Base-by-base conservation (phyloP, 2,797 vertebrate genomes). In the Hypotaenidia okinawae region DNA sequence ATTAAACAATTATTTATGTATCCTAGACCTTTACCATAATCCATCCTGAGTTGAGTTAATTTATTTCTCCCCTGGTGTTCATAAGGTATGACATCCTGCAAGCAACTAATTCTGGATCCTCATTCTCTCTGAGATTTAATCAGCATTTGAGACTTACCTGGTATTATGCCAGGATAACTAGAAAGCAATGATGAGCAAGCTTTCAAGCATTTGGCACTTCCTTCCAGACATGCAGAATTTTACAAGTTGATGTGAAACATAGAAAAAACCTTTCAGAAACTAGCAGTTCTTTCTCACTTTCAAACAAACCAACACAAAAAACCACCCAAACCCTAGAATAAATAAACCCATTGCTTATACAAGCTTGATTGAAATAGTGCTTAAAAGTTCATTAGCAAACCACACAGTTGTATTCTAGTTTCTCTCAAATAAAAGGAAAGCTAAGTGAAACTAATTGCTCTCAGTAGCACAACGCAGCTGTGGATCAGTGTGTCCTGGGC, bases 11-110 rank as follows among this genome's bases (percentile, higher is more conserved):
- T 88, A 89, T 69, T 96, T 96, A 88, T 59, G 49, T 92, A 90
- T 84, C 95, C 91, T 89, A 94, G 54, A 93, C 80, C 81, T 90
- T 92, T 94, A 80, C 54, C 45, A 63, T 59, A 94, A 95, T 88
- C 76, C 74, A 83, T 70, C 67, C 58, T 70, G 80, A 93, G 80
- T 93, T 63, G 54, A 74, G 57, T 80, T 95, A 91, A 96, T 91
- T 94, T 94, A 87, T 89, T 93, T 94, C 88, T 96, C 33, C 86
- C 62, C 72, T 83, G 45, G 52, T 95, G 91, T 94, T 96, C 88
- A 90, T 84, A 90, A 94, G 80, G 70, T 74, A 91, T 83, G 85
- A 93, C 80, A 94, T 93, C 72, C 93, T 96, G 87, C 66, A 92
- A 94, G 69, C 39, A 88, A 85, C 89, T 93, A 91, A 94, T 93